phyloP scores from a whole-genome alignment of 2,113 vertebrate species.

The Triplophysa rosa region DNA sequence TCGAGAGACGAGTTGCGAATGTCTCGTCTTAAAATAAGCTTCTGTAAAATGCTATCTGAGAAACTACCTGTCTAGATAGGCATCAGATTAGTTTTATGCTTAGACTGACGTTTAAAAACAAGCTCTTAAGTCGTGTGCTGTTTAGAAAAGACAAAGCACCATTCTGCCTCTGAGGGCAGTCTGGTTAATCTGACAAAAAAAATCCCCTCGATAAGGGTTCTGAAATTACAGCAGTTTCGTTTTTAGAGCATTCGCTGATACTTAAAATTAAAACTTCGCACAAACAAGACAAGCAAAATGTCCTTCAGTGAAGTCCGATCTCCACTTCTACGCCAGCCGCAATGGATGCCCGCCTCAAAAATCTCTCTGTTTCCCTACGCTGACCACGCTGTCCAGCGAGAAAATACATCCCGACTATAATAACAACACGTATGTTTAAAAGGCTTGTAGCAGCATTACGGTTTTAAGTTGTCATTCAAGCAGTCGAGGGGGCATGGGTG shows the following conservation, averaged over 20 bases:
- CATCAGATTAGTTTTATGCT: conserved; percentile 50
- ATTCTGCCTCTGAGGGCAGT: conserved; percentile 63
- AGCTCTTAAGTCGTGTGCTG: conserved; percentile 41
- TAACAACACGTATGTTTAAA: conserved; percentile 47
- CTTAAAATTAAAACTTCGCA: conserved; percentile 46
- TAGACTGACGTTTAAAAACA: conserved; percentile 40
- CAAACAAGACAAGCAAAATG: conserved; percentile 44
- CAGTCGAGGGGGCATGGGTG: conserved; percentile 58
- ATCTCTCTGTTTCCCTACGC: conserved; percentile 48
- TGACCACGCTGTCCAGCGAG: conserved; percentile 43
- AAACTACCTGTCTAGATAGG: conserved; percentile 19
- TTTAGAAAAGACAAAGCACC: conserved; percentile 39
- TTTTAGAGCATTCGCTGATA: background rate
- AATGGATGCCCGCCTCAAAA: conserved; percentile 21
- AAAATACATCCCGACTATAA: conserved; percentile 29
- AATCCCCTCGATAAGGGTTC: background rate
- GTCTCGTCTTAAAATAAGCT: conserved; percentile 33
- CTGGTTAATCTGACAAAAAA: conserved; percentile 45
- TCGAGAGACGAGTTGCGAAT: background rate
- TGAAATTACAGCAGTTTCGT: background rate
- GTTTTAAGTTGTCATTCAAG: conserved; percentile 69
- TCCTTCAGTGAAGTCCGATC: conserved; percentile 60
- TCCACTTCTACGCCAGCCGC: conserved; percentile 50
- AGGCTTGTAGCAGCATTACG: conserved; percentile 69
- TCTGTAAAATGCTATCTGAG: conserved; percentile 30